Conservation (phyloP, 2,797 vertebrate genomes). For the Thalassophryne amazonica region DNA sequence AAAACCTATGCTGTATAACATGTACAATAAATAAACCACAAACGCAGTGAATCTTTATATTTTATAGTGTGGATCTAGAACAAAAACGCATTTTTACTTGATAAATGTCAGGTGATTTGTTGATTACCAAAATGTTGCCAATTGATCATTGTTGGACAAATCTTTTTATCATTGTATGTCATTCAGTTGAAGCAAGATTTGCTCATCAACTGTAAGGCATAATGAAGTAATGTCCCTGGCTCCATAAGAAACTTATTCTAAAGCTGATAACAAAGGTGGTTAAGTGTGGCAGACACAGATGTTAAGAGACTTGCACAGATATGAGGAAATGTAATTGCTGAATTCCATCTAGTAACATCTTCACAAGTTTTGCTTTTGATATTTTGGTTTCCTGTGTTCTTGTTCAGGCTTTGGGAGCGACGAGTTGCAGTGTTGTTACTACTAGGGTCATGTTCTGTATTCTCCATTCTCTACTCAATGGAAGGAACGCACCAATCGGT, state of each 20-base stretch:
- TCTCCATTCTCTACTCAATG: constrained; percentile 87
- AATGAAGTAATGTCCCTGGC: neutral
- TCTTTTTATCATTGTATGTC: no score
- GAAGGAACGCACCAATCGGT: constrained; percentile 96
- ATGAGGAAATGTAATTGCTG: neutral
- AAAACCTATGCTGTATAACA: no score
- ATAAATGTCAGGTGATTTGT: no score
- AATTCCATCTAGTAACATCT: neutral
- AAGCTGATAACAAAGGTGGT: neutral
- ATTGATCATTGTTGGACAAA: no score
- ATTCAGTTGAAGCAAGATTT: no score
- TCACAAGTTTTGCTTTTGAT: neutral
- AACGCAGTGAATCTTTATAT: no score
- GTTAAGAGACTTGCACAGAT: neutral
- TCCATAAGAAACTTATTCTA: neutral
- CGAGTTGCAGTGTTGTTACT: constrained; percentile 80
- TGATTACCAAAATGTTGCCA: no score
- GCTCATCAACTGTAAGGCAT: neutral
- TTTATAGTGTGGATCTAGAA: no score
- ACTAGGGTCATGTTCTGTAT: constrained; percentile 82
- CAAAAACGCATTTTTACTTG: no score
- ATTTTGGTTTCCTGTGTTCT: constrained; percentile 6
- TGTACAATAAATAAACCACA: no score
- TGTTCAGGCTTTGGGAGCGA: constrained; percentile 87
- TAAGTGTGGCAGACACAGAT: neutral